Base-by-base conservation (phyloP, 2,113 vertebrate species). In the Phycodurus eques region DNA sequence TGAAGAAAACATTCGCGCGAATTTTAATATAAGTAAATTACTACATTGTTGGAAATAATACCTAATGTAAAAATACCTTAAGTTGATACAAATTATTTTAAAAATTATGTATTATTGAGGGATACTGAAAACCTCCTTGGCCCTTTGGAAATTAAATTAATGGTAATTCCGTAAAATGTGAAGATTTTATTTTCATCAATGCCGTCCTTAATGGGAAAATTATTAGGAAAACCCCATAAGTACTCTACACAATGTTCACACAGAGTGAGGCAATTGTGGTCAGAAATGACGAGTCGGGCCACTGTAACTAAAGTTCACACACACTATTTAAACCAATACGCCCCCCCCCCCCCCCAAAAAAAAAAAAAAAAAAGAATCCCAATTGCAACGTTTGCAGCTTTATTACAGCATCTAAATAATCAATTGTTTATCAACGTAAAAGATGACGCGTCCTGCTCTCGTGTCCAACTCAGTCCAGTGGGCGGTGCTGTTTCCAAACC, bases 401-500 rank as follows among this genome's bases (percentile, higher is more conserved):
- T 47, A 13, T 66, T 66, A 13, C 64, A 47, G 31, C 64, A 66
- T 47, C 4, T n/a, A 11, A 74, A 75, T 39, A 2, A 19, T 43
- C 11, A 67, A 62, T 70, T 68, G 27, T 53, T 77, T 78, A 77
- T 87, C 76, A 74, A 66, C 12, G 33, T 56, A 64, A 67, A 35
- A 59, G 68, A 31, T 92, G 90, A 93, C 92, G 90, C 90, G 90
- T 89, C 84, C 44, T 9, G 57, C 51, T 84, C 73, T 19, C 56
- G 68, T 11, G 44, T 57, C 74, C 79, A 83, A 27, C 83, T 88
- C 83, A 62, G 56, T 78, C 51, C 66, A 49, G 56, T 59, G 66
- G 80, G 56, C 22, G 74, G 62, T 14, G 51, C 2, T 15, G 39
- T 20, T 27, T 0, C 2, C 11, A 13, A 31, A 68, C 19, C 65